These are phyloP conservation scores for Hippocampus comes DNA, from an alignment of 2,113 vertebrate species.

Conservation along the genomic window DNA sequence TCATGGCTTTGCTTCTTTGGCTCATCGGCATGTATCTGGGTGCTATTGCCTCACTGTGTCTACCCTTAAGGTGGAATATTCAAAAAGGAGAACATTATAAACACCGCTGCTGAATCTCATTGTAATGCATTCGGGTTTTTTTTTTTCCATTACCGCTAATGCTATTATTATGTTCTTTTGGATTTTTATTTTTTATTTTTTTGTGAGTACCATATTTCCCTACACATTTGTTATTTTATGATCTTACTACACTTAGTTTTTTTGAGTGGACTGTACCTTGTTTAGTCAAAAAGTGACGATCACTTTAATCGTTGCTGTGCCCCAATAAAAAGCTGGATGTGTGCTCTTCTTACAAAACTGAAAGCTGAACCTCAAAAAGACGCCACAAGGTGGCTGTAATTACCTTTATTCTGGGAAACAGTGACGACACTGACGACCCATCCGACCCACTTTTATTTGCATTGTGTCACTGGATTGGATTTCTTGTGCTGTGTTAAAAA, in stretches of 20 bases:
- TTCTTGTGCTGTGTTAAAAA: background rate
- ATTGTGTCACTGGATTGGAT: background rate
- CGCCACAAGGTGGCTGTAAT: too few relatives aligned
- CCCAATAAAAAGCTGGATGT: background rate
- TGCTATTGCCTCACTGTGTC: constrained; percentile 43
- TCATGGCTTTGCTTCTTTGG: constrained; percentile 3
- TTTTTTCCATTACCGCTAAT: background rate
- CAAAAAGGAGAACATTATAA: constrained; percentile 16
- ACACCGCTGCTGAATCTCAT: background rate
- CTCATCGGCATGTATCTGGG: constrained; percentile 31
- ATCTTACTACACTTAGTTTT: too few relatives aligned
- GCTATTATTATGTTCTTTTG: background rate
- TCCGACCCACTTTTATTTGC: background rate
- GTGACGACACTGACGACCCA: background rate
- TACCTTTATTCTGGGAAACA: background rate
- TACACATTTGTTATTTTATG: too few relatives aligned
- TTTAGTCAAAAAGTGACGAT: background rate
- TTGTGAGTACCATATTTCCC: background rate
- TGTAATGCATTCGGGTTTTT: background rate
- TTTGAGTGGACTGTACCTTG: background rate
- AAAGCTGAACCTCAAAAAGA: too few relatives aligned
- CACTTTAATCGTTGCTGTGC: background rate
- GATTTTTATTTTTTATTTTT: background rate
- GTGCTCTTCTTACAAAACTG: background rate
- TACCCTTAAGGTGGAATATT: constrained; percentile 31